Evolutionary conservation across 1,140 invertebrate species (phyloP).

Genomic region (Bombus superbus): DNA sequence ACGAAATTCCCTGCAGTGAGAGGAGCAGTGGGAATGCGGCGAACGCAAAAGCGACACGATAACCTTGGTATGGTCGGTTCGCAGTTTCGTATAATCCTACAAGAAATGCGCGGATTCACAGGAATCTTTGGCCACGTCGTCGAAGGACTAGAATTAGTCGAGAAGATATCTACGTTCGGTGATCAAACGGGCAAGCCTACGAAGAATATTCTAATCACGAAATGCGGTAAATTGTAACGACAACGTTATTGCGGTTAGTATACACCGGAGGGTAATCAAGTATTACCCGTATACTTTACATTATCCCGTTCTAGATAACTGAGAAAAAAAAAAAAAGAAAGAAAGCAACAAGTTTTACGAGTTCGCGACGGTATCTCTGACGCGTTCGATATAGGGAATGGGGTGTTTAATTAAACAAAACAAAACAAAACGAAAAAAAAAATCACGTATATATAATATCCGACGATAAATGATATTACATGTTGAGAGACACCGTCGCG

Average conservation of each 20-base stretch:
- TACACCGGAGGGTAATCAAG: slow-evolving; percentile 39
- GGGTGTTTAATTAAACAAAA: slow-evolving; percentile 22
- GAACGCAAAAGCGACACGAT: slow-evolving; percentile 91
- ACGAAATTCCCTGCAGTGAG: slow-evolving; percentile 89
- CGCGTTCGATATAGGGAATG: slow-evolving; percentile 22
- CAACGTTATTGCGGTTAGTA: slow-evolving; percentile 33
- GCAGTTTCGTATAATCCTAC: slow-evolving; percentile 91
- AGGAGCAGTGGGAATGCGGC: slow-evolving; percentile 91
- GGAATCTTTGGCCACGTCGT: slow-evolving; percentile 92
- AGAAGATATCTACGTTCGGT: slow-evolving; percentile 90
- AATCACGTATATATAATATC: slow-evolving; percentile 53
- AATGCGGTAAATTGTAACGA: slow-evolving; percentile 88
- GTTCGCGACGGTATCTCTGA: slow-evolving; percentile 58
- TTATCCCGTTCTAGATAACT: slow-evolving; percentile 62
- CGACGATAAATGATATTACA: slow-evolving; percentile 47
- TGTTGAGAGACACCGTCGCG: slow-evolving; percentile 42
- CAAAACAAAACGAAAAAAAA: background rate
- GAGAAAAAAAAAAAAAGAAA: slow-evolving; percentile 22
- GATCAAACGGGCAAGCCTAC: slow-evolving; percentile 90
- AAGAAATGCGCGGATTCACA: slow-evolving; percentile 92
- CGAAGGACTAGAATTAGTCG: slow-evolving; percentile 91
- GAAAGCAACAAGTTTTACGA: slow-evolving; percentile 2
- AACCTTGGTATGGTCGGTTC: slow-evolving; percentile 92
- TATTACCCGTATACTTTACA: slow-evolving; percentile 48
- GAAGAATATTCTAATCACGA: slow-evolving; percentile 88